phyloP scores from a whole-genome alignment of 2,888 invertebrate genomes.

The Linnaemya vulpina region DNA sequence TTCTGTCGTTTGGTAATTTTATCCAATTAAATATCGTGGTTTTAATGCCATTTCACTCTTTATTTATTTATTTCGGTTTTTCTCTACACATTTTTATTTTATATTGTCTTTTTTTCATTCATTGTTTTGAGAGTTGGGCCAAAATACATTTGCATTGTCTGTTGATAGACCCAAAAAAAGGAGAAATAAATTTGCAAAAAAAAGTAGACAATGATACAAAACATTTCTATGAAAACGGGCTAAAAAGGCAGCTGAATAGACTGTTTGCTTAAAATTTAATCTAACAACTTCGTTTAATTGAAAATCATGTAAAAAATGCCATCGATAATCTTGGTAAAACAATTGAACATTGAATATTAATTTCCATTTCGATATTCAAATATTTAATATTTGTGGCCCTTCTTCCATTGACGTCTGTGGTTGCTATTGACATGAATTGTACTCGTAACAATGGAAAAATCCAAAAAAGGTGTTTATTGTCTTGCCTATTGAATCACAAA shows the following conservation, averaged over 20 bases:
- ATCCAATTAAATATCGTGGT: constrained; percentile 74
- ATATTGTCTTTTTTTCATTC: constrained; percentile 3
- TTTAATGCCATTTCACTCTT: constrained; percentile 72
- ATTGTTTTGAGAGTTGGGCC: constrained; percentile 38
- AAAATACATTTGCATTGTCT: constrained; percentile 49
- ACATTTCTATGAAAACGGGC: constrained; percentile 7
- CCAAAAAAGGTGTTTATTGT: constrained; percentile 20
- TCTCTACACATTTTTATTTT: constrained; percentile 11
- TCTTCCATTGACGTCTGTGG: constrained; percentile 17
- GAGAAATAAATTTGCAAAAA: not conserved
- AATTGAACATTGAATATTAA: constrained; percentile 32
- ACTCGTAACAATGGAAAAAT: not conserved
- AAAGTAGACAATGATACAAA: constrained; percentile 33
- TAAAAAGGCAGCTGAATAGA: constrained; percentile 16
- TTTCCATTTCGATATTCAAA: not conserved
- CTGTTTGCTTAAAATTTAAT: constrained; percentile 30
- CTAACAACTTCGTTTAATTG: constrained; percentile 39
- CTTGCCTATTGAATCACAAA: constrained; percentile 18
- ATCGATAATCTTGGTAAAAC: constrained; percentile 34
- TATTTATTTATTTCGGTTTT: constrained; percentile 66
- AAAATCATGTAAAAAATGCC: constrained; percentile 41
- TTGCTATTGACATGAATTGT: constrained; percentile 9
- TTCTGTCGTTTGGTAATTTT: constrained; percentile 74
- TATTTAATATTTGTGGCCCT: constrained; percentile 3
- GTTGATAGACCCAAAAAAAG: constrained; percentile 23